Evolutionary conservation across 2,113 vertebrate species (phyloP).

Genomic region (Formicarius rufipectus): DNA sequence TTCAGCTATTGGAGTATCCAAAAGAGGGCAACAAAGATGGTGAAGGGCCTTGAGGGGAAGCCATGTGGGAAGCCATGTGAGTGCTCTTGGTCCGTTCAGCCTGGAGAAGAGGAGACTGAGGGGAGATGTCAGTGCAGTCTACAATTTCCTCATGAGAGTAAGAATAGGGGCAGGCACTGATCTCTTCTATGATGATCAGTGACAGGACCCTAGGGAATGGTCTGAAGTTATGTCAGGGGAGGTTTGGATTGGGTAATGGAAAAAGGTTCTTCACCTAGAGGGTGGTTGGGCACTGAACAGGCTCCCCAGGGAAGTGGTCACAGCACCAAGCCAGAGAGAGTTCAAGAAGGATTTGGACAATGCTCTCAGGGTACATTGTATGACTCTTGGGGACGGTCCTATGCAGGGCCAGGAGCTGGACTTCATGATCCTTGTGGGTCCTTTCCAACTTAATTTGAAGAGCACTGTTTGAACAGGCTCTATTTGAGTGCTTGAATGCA

Average conservation of each 20-base stretch:
- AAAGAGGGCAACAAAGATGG: neutral
- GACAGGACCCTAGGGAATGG: neutral
- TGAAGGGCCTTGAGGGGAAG: neutral
- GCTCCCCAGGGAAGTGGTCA: neutral
- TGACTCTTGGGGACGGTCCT: neutral
- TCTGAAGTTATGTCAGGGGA: neutral
- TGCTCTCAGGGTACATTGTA: neutral
- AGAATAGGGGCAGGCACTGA: neutral
- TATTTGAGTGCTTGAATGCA: too few species aligned
- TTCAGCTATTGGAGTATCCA: neutral
- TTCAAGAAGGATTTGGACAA: neutral
- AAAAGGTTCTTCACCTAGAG: neutral
- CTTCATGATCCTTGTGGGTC: neutral
- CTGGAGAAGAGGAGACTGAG: neutral
- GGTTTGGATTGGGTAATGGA: neutral
- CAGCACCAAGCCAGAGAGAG: neutral
- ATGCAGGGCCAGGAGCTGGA: neutral
- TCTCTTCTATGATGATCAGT: neutral
- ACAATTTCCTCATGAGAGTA: neutral
- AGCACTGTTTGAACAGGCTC: neutral
- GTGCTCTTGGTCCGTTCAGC: neutral
- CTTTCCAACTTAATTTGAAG: neutral
- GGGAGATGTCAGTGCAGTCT: neutral
- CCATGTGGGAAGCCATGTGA: neutral
- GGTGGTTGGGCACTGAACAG: neutral